Base-by-base conservation (phyloP, 2,113 vertebrate genomes). In the Haliaeetus leucogaster region DNA sequence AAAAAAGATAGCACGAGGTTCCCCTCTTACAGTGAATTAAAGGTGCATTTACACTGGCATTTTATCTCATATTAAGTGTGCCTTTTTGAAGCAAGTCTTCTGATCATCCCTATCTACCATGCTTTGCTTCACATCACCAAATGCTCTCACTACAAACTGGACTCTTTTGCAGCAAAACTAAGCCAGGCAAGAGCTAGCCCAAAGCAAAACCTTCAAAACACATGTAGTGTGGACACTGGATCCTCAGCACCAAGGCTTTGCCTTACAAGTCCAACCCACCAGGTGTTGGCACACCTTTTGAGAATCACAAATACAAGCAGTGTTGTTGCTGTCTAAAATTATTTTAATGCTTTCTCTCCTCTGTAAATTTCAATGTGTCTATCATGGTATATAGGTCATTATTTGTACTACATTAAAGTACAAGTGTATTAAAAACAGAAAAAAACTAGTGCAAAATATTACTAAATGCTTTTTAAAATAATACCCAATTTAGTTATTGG, bases 51-150 rank as follows among this genome's bases (percentile, higher is more conserved):
- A 63, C 36, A 56, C 3, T 1, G 12, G 45, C 43, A 72, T 77
- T 86, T 83, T 45, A 38, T 27, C 56, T 50, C 52, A 32, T 52
- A 38, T 25, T 47, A 34, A n/a, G 17, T 0, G 1, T 71, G 29
- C 43, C 36, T 85, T 78, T 88, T n/a, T 50, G 43, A 95, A 93
- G 89, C 30, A 48, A 63, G 38, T 27, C 52, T 86, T 34, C 27
- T 43, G 30, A 61, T 56, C 71, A 48, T 23, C n/a, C 36, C 13
- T 19, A 30, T 7, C 29, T 38, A 66, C 16, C 30, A 29, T 1
- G 2, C 27, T 68, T 70, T 27, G 25, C 20, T 92, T 56, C 53
- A 30, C 30, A 38, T 13, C 17, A 29, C 16, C 0, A 2, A 86
- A 43, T 18, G 48, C 13, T 53, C 66, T 62, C 72, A 55, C 74